Evolutionary conservation across 2,888 invertebrate genomes (phyloP).

Genomic region (Microctonus brassicae): DNA sequence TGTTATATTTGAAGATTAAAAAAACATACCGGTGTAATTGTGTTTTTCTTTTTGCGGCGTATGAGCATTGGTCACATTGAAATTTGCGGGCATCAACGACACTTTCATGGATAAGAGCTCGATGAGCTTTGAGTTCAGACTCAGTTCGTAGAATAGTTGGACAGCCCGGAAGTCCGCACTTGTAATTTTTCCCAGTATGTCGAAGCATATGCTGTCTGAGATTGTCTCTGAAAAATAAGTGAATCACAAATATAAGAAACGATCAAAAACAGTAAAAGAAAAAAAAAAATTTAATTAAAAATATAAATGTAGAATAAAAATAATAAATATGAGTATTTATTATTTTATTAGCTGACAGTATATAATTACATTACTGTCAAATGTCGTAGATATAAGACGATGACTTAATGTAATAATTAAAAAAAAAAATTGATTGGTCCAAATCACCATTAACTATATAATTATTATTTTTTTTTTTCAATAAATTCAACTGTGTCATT

Average conservation of each 20-base stretch:
- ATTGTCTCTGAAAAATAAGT: conserved; percentile 70
- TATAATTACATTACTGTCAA: not conserved
- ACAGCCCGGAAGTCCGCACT: conserved; percentile 74
- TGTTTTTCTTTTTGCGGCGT: conserved; percentile 65
- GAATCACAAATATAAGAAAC: conserved; percentile 15
- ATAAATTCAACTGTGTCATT: conserved; percentile 58
- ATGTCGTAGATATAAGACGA: not conserved
- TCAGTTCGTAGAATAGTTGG: conserved; percentile 73
- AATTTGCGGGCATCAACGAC: conserved; percentile 72
- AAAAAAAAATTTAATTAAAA: not conserved
- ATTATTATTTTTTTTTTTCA: conserved; percentile 39
- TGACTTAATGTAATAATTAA: not conserved
- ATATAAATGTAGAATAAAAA: not conserved
- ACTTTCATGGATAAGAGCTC: conserved; percentile 72
- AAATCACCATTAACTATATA: not conserved
- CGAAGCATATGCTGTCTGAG: conserved; percentile 75
- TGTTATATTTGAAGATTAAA: not conserved
- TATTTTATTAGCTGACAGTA: too few species aligned
- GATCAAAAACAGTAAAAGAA: conserved; percentile 18
- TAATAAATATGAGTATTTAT: too few species aligned
- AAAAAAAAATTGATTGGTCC: not conserved
- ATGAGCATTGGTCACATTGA: conserved; percentile 73
- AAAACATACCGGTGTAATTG: conserved; percentile 71
- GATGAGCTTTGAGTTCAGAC: conserved; percentile 73
- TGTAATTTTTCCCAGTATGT: conserved; percentile 73